Percentiles rank a stretch among this genome's conserved stretches.
Conservation (phyloP, 1,140 invertebrate genomes). For the Sycophaga agraensis region DNA sequence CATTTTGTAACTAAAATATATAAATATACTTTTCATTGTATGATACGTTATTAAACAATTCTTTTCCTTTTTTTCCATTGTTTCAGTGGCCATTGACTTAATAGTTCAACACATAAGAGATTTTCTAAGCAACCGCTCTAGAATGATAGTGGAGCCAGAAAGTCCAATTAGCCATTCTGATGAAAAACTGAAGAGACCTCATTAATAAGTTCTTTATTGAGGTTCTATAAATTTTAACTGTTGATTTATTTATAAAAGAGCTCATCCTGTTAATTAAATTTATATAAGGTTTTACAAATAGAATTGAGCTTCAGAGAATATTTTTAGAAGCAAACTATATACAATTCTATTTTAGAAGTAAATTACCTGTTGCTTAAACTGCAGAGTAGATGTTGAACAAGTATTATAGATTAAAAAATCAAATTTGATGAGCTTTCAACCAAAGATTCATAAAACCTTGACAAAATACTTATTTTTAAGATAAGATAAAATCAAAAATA, state of each 20-base stretch:
- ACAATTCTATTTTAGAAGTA: constrained; percentile 16
- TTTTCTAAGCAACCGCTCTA: constrained; percentile 64
- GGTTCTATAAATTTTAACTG: constrained; percentile 25
- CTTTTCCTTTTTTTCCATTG: constrained; percentile 32
- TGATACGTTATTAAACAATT: constrained; percentile 13
- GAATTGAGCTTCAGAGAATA: constrained; percentile 14
- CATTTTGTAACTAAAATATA: too few species aligned
- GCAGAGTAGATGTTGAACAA: neutral
- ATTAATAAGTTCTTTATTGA: constrained; percentile 37
- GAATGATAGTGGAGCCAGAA: constrained; percentile 43
- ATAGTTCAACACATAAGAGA: constrained; percentile 94
- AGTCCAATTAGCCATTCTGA: constrained; percentile 43
- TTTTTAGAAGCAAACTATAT: constrained; percentile 19
- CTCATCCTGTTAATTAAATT: neutral
- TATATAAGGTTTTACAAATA: constrained; percentile 1
- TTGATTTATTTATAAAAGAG: constrained; percentile 42
- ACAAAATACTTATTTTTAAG: constrained; percentile 4
- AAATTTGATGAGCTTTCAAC: constrained; percentile 21
- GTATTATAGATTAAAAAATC: neutral
- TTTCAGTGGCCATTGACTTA: constrained; percentile 87
- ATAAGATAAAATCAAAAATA: constrained; percentile 1
- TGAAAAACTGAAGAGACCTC: constrained; percentile 47
- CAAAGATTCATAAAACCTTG: constrained; percentile 15
- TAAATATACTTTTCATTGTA: constrained; percentile 18
- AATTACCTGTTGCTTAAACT: neutral